Evolutionary conservation across 2,113 vertebrate genomes (phyloP).

Genomic region (Eudyptes chrysolophus): DNA sequence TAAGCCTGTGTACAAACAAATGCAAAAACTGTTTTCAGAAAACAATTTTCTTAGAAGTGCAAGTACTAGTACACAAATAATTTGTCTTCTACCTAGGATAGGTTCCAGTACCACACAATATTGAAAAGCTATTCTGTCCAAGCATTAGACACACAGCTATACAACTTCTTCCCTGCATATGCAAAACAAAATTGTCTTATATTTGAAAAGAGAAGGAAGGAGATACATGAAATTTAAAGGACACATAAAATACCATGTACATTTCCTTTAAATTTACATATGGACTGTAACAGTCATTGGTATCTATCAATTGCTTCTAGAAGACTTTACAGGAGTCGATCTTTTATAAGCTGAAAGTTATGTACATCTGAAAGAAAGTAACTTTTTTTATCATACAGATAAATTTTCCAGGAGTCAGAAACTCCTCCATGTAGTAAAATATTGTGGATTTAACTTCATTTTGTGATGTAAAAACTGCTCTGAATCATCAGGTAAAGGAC

Average conservation of each 20-base stretch:
- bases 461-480: background rate
- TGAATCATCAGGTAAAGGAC: background rate
- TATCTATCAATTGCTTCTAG: rapidly evolving
- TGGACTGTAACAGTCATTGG: background rate
- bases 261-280: background rate
- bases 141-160: background rate
- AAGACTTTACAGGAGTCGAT: background rate
- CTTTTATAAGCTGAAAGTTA: background rate
- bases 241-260: background rate
- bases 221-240: background rate
- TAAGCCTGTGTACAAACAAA: background rate
- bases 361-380: background rate
- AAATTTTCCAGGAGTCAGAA: background rate
- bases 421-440: background rate
- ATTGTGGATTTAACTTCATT: background rate
- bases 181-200: background rate
- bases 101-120: background rate
- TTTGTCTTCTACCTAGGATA: background rate
- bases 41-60: background rate
- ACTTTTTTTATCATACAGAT: background rate
- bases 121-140: background rate
- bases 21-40: background rate
- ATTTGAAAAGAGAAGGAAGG: background rate
- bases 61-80: background rate
- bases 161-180: background rate